Base-by-base conservation (phyloP, 2,888 invertebrate species). In the Callyntrura sp. region DNA sequence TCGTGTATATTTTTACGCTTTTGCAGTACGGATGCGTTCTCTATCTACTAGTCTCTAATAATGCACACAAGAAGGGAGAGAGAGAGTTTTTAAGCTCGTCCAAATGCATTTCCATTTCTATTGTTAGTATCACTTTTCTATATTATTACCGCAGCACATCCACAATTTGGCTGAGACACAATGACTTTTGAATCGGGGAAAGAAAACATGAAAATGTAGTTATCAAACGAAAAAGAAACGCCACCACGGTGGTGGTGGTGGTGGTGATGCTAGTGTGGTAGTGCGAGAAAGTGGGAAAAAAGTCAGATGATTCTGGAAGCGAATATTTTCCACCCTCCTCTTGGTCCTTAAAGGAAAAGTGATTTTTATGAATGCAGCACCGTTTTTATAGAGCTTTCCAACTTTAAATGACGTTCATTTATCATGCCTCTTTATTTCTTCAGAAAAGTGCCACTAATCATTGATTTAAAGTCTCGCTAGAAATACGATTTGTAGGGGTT, bases 361-460 rank as follows among this genome's bases (percentile, higher is more conserved):
- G 25, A 73, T 73, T 73, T 73, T 48, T 48, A 73, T 73, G 45
- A 45, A 48, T 73, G 12, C 48, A 14, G 1, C 25, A 23, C 73
- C 25, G 17, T 9, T 73, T 73, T 73, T 73, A 73, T 73, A 17
- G 73, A 73, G 9, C 43, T 48, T 35, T 78, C 28, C 55, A 23
- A 57, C 25, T 55, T 78, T 78, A 55, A 57, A 55, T 78, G 55
- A 28, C 78, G n/a, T 25, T 57, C 78, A 78, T 78, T 78, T 78
- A 57, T 78, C 78, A 78, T 78, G 14, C 11, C 76, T 48, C 25
- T 55, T 73, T 73, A 73, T 73, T 43, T 48, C 73, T 45, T 73
- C 73, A 73, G 28, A 35, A 78, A 60, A 81, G 20, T 60, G 55
- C 55, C 57, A 81, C 23, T 25, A 81, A 81, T 60, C 35, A 60